Percentiles rank a stretch among this genome's conserved stretches.
phyloP scores from a whole-genome alignment of 2,888 invertebrate genomes.

The Oscheius myriophilus region DNA sequence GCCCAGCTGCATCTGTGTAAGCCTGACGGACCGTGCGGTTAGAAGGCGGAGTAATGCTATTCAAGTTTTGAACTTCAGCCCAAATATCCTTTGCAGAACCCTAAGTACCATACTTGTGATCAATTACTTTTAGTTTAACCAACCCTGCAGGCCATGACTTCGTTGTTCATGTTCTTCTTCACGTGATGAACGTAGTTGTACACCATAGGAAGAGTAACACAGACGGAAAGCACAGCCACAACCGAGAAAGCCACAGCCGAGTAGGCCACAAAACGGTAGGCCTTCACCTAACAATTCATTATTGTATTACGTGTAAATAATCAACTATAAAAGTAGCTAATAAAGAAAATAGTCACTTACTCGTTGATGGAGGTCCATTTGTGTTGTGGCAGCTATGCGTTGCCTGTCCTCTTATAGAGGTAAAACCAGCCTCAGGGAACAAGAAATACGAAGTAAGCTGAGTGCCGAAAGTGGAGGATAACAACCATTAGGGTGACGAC shows the following conservation, averaged over 20 bases:
- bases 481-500: too few species aligned
- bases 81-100: slow-evolving; percentile 15
- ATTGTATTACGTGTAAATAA: too few species aligned
- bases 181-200: slow-evolving; percentile 10
- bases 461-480: too few species aligned
- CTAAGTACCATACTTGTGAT: neutral
- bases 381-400: too few species aligned
- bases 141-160: neutral
- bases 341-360: too few species aligned
- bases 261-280: slow-evolving; percentile 22
- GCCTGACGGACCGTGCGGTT: neutral
- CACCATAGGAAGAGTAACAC: slow-evolving; percentile 13
- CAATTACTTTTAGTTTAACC: neutral
- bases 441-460: too few species aligned
- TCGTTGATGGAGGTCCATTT: too few species aligned
- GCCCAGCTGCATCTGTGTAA: neutral
- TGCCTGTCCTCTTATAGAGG: too few species aligned
- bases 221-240: slow-evolving; percentile 9
- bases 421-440: too few species aligned
- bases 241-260: slow-evolving; percentile 19
- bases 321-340: too few species aligned
- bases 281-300: slow-evolving; percentile 11
- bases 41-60: neutral
- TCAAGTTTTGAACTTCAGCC: slow-evolving; percentile 4
- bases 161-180: slow-evolving; percentile 1